Evolutionary conservation across 2,797 vertebrate species (phyloP).

Genomic region (Mus minutoides): DNA sequence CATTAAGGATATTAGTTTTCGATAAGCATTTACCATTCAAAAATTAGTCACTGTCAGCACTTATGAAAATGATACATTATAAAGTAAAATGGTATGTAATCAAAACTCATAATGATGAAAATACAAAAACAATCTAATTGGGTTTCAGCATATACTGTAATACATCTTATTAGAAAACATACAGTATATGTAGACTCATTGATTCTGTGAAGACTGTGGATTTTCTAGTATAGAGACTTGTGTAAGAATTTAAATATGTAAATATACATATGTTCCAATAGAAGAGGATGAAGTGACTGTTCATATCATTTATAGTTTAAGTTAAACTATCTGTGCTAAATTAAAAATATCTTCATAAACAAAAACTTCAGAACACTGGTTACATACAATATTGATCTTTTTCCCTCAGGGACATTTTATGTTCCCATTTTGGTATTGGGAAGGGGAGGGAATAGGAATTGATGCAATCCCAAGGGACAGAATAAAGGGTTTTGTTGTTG

Average conservation of each 20-base stretch:
- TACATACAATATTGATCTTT: neutral
- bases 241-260: neutral
- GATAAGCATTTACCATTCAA: slow-evolving; percentile 83
- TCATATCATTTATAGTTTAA: slow-evolving; percentile 47
- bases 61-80: slow-evolving; percentile 82
- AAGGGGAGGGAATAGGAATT: neutral
- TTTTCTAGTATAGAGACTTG: neutral
- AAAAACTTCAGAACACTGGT: slow-evolving; percentile 13
- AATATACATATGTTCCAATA: neutral
- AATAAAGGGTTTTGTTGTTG: neutral
- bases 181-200: slow-evolving; percentile 70
- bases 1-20: slow-evolving; percentile 86
- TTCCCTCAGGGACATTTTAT: neutral
- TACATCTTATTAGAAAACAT: slow-evolving; percentile 53
- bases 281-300: slow-evolving; percentile 50
- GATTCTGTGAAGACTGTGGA: neutral
- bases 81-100: slow-evolving; percentile 81
- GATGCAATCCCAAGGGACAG: slow-evolving; percentile 47
- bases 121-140: slow-evolving; percentile 78
- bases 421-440: neutral
- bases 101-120: slow-evolving; percentile 77
- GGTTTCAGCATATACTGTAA: slow-evolving; percentile 67
- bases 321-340: slow-evolving; percentile 30
- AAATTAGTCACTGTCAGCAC: slow-evolving; percentile 81
- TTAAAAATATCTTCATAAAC: slow-evolving; percentile 1